Conservation (phyloP, 2,113 vertebrate species). For the Polypterus bichir region DNA sequence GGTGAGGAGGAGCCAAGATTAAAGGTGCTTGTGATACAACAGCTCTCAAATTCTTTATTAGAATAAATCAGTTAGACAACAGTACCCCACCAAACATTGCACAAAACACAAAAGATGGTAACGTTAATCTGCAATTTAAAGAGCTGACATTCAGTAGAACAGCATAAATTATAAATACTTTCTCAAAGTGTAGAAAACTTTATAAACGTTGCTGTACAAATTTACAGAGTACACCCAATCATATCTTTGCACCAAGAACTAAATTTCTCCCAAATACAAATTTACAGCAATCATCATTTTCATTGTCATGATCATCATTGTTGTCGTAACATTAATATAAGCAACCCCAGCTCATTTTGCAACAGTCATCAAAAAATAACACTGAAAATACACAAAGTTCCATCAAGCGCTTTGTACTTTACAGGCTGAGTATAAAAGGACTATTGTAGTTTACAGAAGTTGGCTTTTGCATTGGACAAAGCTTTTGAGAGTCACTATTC, state of each 20-base stretch:
- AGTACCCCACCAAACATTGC: constrained; percentile 80
- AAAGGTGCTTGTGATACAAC: constrained; percentile 19
- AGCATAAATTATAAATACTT: constrained; percentile 82
- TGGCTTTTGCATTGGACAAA: constrained; percentile 28
- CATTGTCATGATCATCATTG: no score
- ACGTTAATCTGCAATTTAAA: constrained; percentile 57
- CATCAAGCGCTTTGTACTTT: constrained; percentile 28
- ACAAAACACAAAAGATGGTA: constrained; percentile 73
- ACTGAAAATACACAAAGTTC: constrained; percentile 33
- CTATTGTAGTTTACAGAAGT: constrained; percentile 32
- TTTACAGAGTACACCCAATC: constrained; percentile 62
- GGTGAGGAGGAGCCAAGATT: neutral
- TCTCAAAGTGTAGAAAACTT: constrained; percentile 87
- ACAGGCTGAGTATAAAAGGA: constrained; percentile 31
- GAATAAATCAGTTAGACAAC: constrained; percentile 70
- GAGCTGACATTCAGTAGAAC: constrained; percentile 71
- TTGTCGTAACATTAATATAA: no score
- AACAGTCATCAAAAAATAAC: constrained; percentile 28
- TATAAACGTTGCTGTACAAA: constrained; percentile 96
- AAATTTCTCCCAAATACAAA: constrained; percentile 31
- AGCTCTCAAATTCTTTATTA: constrained; percentile 69
- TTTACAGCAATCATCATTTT: constrained; percentile 13
- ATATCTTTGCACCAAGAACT: constrained; percentile 38
- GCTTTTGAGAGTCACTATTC: constrained; percentile 18
- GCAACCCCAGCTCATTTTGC: constrained; percentile 29